phyloP scores from a whole-genome alignment of 2,797 vertebrate species.

The Novumbra hubbsi region DNA sequence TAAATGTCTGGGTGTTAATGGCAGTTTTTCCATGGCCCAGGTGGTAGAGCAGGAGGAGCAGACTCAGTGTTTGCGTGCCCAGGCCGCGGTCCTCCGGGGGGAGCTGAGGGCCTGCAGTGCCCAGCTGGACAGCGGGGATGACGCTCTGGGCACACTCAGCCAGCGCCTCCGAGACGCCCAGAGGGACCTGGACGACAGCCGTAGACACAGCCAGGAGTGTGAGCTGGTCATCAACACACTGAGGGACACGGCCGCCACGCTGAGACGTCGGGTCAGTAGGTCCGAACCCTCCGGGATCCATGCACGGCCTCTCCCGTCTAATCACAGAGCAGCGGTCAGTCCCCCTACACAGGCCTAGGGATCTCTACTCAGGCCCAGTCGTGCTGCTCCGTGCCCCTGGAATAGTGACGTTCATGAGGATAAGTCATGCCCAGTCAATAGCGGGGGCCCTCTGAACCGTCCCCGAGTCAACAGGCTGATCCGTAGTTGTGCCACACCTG shows the following conservation, averaged over 20 bases:
- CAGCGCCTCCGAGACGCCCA: slow-evolving; percentile 56
- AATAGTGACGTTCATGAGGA: neutral
- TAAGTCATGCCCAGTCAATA: neutral
- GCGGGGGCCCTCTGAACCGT: neutral
- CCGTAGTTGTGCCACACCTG: neutral
- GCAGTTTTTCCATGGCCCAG: slow-evolving; percentile 36
- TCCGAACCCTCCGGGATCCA: neutral
- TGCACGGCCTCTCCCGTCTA: neutral
- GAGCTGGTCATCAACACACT: slow-evolving; percentile 65
- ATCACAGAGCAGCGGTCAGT: neutral
- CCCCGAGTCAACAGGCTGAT: neutral
- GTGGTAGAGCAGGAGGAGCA: slow-evolving; percentile 42
- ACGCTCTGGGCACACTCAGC: slow-evolving; percentile 57
- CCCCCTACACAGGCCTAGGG: neutral
- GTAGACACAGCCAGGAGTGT: slow-evolving; percentile 55
- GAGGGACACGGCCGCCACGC: slow-evolving; percentile 54
- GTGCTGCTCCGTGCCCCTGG: neutral
- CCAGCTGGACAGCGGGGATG: slow-evolving; percentile 54
- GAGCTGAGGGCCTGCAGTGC: slow-evolving; percentile 56
- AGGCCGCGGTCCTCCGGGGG: slow-evolving; percentile 43
- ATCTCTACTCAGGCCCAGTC: neutral
- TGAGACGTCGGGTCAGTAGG: slow-evolving; percentile 33
- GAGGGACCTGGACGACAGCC: slow-evolving; percentile 58
- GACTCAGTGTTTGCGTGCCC: slow-evolving; percentile 41
- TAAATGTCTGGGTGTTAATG: neutral